Base-by-base conservation (phyloP, 2,888 invertebrate species). In the Cremastinae sp. region DNA sequence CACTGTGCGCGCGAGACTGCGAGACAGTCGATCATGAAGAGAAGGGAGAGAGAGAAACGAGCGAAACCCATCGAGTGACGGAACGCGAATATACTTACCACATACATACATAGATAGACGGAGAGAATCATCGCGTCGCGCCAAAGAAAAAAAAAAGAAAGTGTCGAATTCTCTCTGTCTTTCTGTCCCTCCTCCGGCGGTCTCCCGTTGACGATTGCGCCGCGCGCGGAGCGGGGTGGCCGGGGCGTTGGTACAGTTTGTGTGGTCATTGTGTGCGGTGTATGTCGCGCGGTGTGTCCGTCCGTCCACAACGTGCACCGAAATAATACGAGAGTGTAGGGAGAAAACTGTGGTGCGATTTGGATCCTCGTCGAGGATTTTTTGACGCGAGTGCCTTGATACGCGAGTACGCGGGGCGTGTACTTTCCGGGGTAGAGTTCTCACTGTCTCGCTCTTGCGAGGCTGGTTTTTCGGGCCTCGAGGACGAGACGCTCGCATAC, bases 361-460 rank as follows among this genome's bases (percentile, higher is more conserved):
- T 53, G 39, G 39, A 53, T 51, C 53, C 41, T 20, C 41, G 41
- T 59, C 41, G 78, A 41, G 58, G 69, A 61, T 66, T 72, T 64
- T 75, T 72, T 75, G 51, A 68, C 74, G 71, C 18, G 70, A 65
- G 79, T 75, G 80, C 69, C 76, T 77, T 65, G 77, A 81, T 81
- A 78, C 81, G 18, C 64, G 53, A 41, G 18, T 53, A 65, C 65
- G 10, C 84, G 83, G 86, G 87, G 87, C 87, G 87, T 87, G 88
- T 87, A 84, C 85, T 82, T 84, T 84, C 84, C 84, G 84, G 84
- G 82, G 83, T 79, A 28, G n/a, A 56, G 47, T 53, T 43, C 74
- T 70, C 71, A 47, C 35, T 72, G 76, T 78, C 58, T 65, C 76
- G 77, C 79, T 75, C 77, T 68, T n/a, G n/a, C n/a, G n/a, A n/a